Evolutionary conservation across 2,113 vertebrate species (phyloP), one percentile per base, ranked within the genome.

Genomic region (Ardeotis arabs): DNA sequence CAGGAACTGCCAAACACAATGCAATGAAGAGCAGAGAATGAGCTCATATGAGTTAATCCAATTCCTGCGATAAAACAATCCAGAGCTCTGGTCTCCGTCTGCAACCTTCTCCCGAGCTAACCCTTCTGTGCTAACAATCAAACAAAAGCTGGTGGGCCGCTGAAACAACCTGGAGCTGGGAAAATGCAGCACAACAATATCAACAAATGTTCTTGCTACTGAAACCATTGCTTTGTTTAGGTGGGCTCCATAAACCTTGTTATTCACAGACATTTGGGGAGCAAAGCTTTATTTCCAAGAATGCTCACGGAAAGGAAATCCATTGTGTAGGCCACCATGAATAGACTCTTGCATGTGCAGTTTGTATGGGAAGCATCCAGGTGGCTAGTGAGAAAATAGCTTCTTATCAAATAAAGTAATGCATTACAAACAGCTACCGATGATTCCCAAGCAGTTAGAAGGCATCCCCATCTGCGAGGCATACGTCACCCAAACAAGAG

Each of bases 21-120:
- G 87, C 92, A 96, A 49, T 62, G 95, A 96, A 95, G 92, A 93
- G 89, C 90, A 93, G 90, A 88, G 95, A 90, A 96, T 95, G 94
- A 97, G 96, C 95, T 97, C 93, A 97, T 94, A 72, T 89, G 94
- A 96, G 90, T 96, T 97, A 96, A 97, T 96, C 75, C 13, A 31
- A 75, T 97, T 97, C 96, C 93, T 96, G 96, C 95, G 89, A 92
- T 96, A 89, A 97, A 97, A 95, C 88, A 95, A 95, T 94, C 88
- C 90, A 91, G 52, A 66, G 35, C 82, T 87, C 95, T 95, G 66
- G n/a, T 92, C 94, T 96, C 81, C 24, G 0, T 95, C 78, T 79
- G 58, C 91, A 93, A 63, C 4, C 9, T 88, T 88, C 85, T 92
- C 62, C 83, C 0, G 1, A 92, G 68, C 74, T 81, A 95, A 75